Evolutionary conservation across 2,888 invertebrate species (phyloP).

Genomic region (Luffia ferchaultella): DNA sequence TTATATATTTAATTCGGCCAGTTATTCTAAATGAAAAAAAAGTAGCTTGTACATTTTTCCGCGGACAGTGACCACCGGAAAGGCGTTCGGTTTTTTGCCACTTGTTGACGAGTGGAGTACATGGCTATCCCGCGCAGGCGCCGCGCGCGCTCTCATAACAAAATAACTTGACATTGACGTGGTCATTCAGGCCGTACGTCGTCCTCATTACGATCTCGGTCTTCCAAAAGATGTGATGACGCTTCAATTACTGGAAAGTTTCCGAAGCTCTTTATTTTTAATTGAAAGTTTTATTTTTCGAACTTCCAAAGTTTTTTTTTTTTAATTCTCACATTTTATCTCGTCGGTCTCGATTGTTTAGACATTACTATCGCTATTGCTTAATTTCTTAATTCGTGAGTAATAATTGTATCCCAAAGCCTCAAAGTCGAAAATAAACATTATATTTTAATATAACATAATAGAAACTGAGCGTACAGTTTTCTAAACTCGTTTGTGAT

Average conservation of each 20-base stretch:
- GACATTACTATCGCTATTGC: background rate
- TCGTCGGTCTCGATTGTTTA: background rate
- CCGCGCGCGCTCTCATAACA: background rate
- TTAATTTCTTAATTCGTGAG: background rate
- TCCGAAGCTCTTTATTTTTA: too few species aligned
- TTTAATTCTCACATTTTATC: too few species aligned
- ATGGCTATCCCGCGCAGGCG: background rate
- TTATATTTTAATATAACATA: too few species aligned
- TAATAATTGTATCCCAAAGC: background rate
- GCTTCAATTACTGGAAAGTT: background rate
- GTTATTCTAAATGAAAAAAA: constrained; percentile 5
- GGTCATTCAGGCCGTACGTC: background rate
- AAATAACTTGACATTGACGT: constrained; percentile 1
- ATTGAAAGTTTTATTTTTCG: too few species aligned
- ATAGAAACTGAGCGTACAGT: too few species aligned
- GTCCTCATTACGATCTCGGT: background rate
- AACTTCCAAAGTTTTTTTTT: too few species aligned
- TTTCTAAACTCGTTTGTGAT: background rate
- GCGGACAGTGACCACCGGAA: constrained; percentile 8
- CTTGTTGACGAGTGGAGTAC: constrained; percentile 3
- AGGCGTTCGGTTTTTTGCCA: constrained; percentile 6
- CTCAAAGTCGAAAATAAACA: too few species aligned
- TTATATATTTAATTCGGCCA: background rate
- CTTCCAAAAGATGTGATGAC: background rate
- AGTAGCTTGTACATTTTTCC: constrained; percentile 3